Evolutionary conservation across 2,797 vertebrate species (phyloP).

Genomic region (Hypotaenidia philippensis): DNA sequence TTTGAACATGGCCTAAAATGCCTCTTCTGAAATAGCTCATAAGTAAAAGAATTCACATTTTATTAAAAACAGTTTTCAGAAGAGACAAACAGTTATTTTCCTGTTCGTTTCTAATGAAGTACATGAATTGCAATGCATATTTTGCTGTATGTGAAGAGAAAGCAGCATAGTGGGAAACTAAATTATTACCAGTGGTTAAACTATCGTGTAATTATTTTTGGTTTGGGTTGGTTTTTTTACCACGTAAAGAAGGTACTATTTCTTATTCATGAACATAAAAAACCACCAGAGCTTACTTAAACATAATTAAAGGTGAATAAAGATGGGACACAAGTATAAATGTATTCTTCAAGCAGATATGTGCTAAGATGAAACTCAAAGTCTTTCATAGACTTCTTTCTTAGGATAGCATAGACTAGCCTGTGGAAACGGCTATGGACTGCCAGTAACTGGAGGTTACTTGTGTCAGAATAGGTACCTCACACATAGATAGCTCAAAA

Average conservation of each 20-base stretch:
- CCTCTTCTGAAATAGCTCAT: neutral
- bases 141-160: neutral
- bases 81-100: neutral
- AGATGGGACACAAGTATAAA: neutral
- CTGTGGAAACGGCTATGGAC: neutral
- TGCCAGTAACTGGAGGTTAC: neutral
- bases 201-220: accelerated
- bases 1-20: neutral
- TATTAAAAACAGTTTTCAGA: neutral
- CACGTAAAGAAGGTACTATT: neutral
- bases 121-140: neutral
- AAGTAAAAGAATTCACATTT: neutral
- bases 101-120: neutral
- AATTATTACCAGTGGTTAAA: neutral
- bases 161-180: neutral
- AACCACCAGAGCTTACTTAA: neutral
- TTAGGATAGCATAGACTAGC: neutral
- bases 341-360: neutral
- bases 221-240: neutral
- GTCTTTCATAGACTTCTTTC: neutral
- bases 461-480: neutral
- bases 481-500: neutral
- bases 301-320: neutral
- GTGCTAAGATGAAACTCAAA: neutral
- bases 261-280: neutral